Evolutionary conservation across 2,113 vertebrate genomes (phyloP).

Genomic region (Pithys albifrons): DNA sequence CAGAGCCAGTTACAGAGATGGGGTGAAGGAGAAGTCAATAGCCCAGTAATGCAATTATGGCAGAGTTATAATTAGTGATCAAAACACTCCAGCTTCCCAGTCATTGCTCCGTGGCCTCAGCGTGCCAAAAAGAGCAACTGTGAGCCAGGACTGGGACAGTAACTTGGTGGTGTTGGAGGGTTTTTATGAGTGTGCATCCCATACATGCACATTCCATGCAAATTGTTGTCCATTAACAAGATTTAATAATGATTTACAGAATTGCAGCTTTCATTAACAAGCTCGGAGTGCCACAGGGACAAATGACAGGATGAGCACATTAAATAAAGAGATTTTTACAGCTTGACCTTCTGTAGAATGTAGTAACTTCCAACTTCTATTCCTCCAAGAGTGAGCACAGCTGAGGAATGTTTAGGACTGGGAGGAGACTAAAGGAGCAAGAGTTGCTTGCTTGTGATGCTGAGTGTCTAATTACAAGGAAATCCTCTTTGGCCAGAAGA

Average conservation of each 20-base stretch:
- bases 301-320: neutral
- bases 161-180: neutral
- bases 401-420: neutral
- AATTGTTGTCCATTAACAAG: neutral
- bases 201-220: neutral
- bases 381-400: neutral
- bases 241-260: neutral
- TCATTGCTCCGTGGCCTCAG: neutral
- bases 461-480: neutral
- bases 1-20: neutral
- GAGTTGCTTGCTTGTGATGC: neutral
- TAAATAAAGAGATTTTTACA: neutral
- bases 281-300: neutral
- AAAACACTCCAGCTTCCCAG: neutral
- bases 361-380: neutral
- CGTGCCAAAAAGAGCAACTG: neutral
- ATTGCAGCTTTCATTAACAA: neutral
- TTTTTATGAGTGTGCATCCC: fast-evolving
- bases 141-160: neutral
- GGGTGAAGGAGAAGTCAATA: neutral
- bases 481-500: neutral
- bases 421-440: neutral
- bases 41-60: neutral
- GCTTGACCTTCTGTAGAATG: neutral
- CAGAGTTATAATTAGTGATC: neutral